Base-by-base conservation (phyloP, 2,797 vertebrate genomes). In the Pyrrhura leucotis region DNA sequence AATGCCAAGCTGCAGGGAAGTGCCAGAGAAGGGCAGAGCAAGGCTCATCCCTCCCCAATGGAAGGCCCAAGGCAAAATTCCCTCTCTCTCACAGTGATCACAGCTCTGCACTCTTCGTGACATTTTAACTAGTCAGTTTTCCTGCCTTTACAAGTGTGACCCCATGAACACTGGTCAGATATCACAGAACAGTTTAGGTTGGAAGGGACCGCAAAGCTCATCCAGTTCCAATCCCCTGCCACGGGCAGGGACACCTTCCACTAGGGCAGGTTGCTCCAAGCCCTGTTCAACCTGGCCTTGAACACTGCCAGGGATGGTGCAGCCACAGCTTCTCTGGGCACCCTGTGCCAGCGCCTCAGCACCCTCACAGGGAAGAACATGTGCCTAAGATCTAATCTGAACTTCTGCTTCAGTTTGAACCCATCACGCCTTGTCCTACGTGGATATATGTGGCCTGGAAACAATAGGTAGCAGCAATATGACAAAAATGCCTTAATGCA, bases 71-170 rank as follows among this genome's bases (percentile, higher is more conserved):
- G 31, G 17, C 59, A 45, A 50, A 42, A 16, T 2, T 7, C 47
- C 19, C 12, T 51, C 5, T 0, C 31, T 28, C 21, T 23, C 42
- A 7, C 25, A 20, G 18, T 2, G 17, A 42, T 15, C 31, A 10
- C 29, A 54, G 33, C 58, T 82, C 62, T 19, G 17, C 1, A 0
- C 14, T 68, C 44, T 29, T 9, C 6, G 14, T 0, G 1, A 20
- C 25, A 40, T 16, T 71, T 31, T 31, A 67, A 6, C 6, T 9
- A 8, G 40, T n/a, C 35, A 9, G 19, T 12, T 48, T 47, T 28
- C 14, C 31, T 1, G 0, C 31, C 51, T 44, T 68, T 22, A 9
- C 28, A 67, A 40, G 47, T 14, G 33, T 0, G 7, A 35, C 26
- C 4, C 1, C 2, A 1, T 2, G 21, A 80, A 39, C 33, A 7